Evolutionary conservation across 2,113 vertebrate species (phyloP).

Genomic region (Corapipo altera): DNA sequence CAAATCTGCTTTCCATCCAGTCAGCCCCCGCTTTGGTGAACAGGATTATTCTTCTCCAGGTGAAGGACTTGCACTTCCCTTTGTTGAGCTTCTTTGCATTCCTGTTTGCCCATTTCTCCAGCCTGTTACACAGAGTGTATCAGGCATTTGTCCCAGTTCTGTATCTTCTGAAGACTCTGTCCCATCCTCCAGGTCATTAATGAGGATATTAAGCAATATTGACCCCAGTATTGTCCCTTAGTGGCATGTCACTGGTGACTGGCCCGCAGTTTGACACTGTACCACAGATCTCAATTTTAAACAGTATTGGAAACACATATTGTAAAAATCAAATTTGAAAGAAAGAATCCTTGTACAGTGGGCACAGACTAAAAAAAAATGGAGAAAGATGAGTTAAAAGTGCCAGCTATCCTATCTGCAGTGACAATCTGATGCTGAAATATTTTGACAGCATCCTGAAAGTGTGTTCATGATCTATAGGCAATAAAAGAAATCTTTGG

Average conservation of each 20-base stretch:
- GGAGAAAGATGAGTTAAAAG: not conserved
- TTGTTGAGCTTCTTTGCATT: fast-evolving
- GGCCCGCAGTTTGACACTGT: not conserved
- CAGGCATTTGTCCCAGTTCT: not conserved
- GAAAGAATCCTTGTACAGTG: not conserved
- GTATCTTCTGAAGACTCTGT: not conserved
- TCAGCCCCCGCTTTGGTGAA: not conserved
- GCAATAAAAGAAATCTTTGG: slow-evolving; percentile 3
- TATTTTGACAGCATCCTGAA: slow-evolving; percentile 27
- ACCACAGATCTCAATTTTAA: not conserved
- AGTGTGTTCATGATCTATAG: not conserved
- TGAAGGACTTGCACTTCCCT: not conserved
- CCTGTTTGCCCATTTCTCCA: not conserved
- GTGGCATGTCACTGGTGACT: not conserved
- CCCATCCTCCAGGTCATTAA: not conserved
- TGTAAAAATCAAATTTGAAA: not conserved
- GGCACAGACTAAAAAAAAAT: not conserved
- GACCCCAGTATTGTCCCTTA: not conserved
- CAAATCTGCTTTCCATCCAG: not conserved
- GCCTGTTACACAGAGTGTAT: not conserved
- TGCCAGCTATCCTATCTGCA: not conserved
- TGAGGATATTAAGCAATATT: not conserved
- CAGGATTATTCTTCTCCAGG: not conserved
- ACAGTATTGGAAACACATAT: not conserved
- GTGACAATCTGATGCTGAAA: slow-evolving; percentile 6